Evolutionary conservation across 2,888 invertebrate genomes (phyloP).

Genomic region (Philereme vetulata): DNA sequence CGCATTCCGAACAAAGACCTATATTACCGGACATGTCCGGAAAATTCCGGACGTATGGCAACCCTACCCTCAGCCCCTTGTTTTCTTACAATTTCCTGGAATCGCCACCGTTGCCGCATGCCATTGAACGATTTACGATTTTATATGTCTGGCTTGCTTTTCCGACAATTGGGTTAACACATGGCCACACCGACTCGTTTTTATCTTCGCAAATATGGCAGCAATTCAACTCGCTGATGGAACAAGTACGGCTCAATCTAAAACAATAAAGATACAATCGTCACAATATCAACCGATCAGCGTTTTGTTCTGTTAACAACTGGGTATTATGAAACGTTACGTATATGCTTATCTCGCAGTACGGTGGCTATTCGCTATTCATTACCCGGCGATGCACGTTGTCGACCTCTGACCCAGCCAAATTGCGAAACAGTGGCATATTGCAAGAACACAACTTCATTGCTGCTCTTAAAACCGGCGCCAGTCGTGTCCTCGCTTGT

Average conservation of each 20-base stretch:
- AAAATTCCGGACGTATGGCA: no score
- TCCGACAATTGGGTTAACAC: constrained; percentile 35
- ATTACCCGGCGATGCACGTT: constrained; percentile 41
- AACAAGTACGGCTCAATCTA: constrained; percentile 16
- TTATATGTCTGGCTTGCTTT: constrained; percentile 33
- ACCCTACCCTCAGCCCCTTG: constrained; percentile 30
- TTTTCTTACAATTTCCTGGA: constrained; percentile 44
- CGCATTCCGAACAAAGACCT: no score
- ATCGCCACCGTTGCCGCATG: constrained; percentile 27
- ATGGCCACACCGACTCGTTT: constrained; percentile 27
- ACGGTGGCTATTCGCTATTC: constrained; percentile 44
- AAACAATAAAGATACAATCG: constrained; percentile 27
- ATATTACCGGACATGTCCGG: no score
- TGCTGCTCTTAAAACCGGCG: constrained; percentile 18
- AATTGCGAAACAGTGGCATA: constrained; percentile 44
- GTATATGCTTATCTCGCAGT: constrained; percentile 42
- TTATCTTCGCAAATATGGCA: constrained; percentile 25
- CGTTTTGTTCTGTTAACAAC: constrained; percentile 27
- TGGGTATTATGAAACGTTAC: constrained; percentile 28
- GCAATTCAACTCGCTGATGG: constrained; percentile 29
- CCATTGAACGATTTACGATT: constrained; percentile 30
- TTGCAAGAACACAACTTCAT: constrained; percentile 13
- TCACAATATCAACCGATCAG: constrained; percentile 38
- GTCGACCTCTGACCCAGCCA: constrained; percentile 48
- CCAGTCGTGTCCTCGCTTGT: constrained; percentile 18